Evolutionary conservation across 37 sponge, comb jelly and placozoan genomes (phyloP), one percentile per base, ranked within the genome.

Genomic region (Cliona cf. orientalis): DNA sequence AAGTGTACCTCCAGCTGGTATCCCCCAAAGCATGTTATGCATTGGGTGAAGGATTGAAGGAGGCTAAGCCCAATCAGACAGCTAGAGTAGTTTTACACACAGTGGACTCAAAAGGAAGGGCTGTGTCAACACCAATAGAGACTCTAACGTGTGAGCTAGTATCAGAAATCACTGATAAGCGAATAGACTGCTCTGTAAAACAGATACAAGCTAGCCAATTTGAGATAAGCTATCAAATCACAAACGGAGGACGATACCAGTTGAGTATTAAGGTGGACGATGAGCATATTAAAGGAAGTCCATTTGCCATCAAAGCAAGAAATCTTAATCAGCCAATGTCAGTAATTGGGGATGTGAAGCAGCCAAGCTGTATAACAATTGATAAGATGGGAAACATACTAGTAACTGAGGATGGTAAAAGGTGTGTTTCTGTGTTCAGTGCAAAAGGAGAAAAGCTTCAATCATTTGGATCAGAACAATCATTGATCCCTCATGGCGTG

Each of bases 221-320:
- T 25, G 56, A 39, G 66, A 62, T 78, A 43, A 68, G 73, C 64
- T 86, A 78, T 57, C 23, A 3, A 34, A 73, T 80, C 28, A 33
- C 32, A 17, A 26, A 33, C 11, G 21, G 63, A 32, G 80, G 80
- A 1, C 25, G 28, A 4, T 66, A 70, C 46, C 53, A 70, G 26
- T 74, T 86, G 26, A 73, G 72, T 40, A 61, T 86, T 40, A 37
- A 41, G 21, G 58, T 80, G 31, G 56, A 35, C 1, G 75, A 49
- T 9, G 2, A 73, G 11, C 81, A 80, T 38, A 57, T 80, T 31
- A 36, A 19, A 32, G 88, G 88, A 42, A 80, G 88, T 44, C 86
- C 86, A 23, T 86, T 78, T 63, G 42, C 76, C 34, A 31, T 86
- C 11, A 5, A 17, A 22, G 79, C 79, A 0, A 59, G 17, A 34